These are phyloP conservation scores for Argyresthia albistria DNA, from an alignment of 2,888 invertebrate genomes.

Conservation along the genomic window DNA sequence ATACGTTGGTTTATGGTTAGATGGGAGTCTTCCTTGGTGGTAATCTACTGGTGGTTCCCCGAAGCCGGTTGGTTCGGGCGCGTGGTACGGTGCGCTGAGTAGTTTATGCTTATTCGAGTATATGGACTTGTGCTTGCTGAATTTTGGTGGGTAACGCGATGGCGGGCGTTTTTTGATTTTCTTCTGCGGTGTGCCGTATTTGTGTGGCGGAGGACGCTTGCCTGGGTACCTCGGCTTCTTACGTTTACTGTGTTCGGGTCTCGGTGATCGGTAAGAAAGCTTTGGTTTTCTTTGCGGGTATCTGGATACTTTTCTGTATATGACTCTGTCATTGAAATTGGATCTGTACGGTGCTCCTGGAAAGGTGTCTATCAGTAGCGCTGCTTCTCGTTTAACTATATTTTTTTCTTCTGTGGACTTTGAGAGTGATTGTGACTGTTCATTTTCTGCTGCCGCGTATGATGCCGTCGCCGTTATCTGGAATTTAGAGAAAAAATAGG, in stretches of 20 bases:
- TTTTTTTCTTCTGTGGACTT: conserved; percentile 15
- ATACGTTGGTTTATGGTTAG: no score
- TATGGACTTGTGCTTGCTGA: no score
- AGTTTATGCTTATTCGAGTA: neutral
- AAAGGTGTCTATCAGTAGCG: conserved; percentile 34
- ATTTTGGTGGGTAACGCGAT: conserved; percentile 12
- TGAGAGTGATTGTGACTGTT: conserved; percentile 13
- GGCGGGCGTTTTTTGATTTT: conserved; percentile 9
- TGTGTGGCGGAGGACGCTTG: neutral
- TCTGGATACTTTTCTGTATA: conserved; percentile 34
- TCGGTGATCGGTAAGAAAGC: conserved; percentile 25
- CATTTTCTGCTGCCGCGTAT: conserved; percentile 15
- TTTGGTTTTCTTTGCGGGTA: conserved; percentile 21
- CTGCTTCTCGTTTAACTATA: conserved; percentile 34
- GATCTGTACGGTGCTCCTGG: conserved; percentile 21
- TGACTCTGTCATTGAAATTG: conserved; percentile 27
- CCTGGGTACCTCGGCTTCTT: conserved; percentile 17
- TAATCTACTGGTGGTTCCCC: conserved; percentile 44
- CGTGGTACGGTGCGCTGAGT: conserved; percentile 9
- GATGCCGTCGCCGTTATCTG: conserved; percentile 45
- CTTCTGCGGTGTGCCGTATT: neutral
- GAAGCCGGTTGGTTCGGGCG: conserved; percentile 32
- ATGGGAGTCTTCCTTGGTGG: neutral
- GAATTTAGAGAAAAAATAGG: conserved; percentile 17
- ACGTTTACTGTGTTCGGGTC: conserved; percentile 23